Base-by-base conservation (phyloP, 2,888 invertebrate species). In the Amaurobius ferox region DNA sequence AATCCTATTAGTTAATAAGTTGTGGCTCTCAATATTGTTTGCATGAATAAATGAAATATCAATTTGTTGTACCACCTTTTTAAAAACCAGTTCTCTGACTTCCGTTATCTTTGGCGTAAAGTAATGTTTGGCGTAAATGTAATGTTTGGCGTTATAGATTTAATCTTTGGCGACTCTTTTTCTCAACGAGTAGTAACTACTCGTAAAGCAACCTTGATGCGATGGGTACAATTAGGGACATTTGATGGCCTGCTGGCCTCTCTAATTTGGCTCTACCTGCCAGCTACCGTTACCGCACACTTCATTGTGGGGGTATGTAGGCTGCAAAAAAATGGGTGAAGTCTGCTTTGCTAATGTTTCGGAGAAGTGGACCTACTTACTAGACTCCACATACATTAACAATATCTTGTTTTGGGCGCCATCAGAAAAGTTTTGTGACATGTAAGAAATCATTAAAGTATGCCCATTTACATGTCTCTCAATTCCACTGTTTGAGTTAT, bases 191-290 rank as follows among this genome's bases (percentile, higher is more conserved):
- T 9, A 35, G 35, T 9, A 7, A 35, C 35, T 7, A 35, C 9
- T 35, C 6, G 9, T 35, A 9, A 7, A 7, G 55, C 73, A 73
- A 73, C 73, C 73, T 39, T 55, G 39, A 35, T 13, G 73, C 30
- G 61, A 73, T 35, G 39, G 62, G 73, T 73, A 55, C 61, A 73
- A 73, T 73, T 73, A 73, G 73, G 73, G 40, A 32, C 62, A 35
- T 64, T 73, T 44, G 26, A 39, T 62, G 40, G 35, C 62, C 32
- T 23, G 39, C 62, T 23, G 61, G 73, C 40, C 64, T 73, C 73
- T 73, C 61, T 61, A 73, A 78, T 78, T 77, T 67, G 23, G 48
- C 26, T 29, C 48, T 35, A 62, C 78, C 78, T 78, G 78, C 67
- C 78, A 78, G 78, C 35, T 70, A 67, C 70, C 55, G 77, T 68